Percentiles rank a stretch among this genome's conserved stretches.
Conservation (phyloP, 2,113 vertebrate species). For the Sphyrna mokarran region DNA sequence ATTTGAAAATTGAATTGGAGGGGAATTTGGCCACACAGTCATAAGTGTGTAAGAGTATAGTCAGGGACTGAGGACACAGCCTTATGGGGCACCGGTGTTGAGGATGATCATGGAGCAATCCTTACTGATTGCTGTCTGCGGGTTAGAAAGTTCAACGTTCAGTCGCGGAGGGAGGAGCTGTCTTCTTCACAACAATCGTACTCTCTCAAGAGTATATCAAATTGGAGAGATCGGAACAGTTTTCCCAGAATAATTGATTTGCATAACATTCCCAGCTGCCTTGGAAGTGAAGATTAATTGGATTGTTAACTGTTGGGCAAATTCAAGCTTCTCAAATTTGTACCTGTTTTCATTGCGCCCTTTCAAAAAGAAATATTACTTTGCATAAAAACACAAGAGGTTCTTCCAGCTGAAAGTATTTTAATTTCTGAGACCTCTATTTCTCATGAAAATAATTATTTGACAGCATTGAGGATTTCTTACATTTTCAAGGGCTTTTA, state of each 20-base stretch:
- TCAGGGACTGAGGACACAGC: no score
- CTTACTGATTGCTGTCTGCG: no score
- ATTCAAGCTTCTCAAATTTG: neutral
- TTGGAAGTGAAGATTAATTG: neutral
- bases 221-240: no score
- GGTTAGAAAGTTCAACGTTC: no score
- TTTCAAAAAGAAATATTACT: neutral
- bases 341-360: neutral
- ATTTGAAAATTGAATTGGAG: no score
- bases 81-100: no score
- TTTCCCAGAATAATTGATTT: conserved; percentile 11
- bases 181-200: neutral
- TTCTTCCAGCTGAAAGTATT: no score
- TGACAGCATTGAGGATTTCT: neutral
- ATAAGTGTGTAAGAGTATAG: no score
- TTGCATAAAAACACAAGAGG: neutral
- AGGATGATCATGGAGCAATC: no score
- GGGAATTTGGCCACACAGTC: no score
- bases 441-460: neutral
- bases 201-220: neutral
- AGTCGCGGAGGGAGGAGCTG: no score
- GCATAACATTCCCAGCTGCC: conserved; percentile 2
- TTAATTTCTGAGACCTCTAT: neutral
- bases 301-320: neutral
- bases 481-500: no score